phyloP scores from a whole-genome alignment of 2,113 vertebrate species.

The Cheirogaleus medius region DNA sequence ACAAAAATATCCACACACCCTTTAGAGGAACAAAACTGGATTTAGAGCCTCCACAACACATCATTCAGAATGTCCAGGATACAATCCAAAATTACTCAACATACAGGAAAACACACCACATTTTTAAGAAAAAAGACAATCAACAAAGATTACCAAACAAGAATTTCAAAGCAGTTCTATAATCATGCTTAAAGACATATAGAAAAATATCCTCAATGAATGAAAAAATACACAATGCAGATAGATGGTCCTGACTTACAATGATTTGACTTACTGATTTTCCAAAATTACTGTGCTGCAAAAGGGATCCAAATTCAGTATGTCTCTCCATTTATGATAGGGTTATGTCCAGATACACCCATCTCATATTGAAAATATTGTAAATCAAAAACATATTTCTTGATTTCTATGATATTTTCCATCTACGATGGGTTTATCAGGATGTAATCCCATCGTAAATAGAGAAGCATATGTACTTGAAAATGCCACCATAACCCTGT shows the following conservation, averaged over 20 bases:
- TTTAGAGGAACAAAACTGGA: neutral
- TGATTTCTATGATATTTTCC: neutral
- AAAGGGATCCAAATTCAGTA: neutral
- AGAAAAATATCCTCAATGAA: neutral
- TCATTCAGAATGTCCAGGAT: neutral
- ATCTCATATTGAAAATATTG: neutral
- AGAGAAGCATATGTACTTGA: neutral
- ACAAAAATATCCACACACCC: neutral
- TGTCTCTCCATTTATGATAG: neutral
- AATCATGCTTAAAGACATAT: neutral
- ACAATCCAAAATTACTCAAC: conserved; percentile 8
- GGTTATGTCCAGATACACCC: neutral
- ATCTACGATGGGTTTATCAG: neutral
- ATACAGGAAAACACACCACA: neutral
- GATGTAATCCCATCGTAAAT: neutral
- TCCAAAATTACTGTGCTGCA: neutral
- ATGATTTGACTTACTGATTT: neutral
- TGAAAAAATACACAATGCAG: conserved; percentile 5
- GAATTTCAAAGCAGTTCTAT: neutral
- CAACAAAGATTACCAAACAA: neutral
- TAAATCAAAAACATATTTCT: neutral
- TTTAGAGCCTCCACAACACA: neutral
- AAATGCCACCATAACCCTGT: neutral
- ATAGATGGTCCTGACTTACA: neutral
- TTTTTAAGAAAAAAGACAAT: neutral